These are phyloP conservation scores for Araneus ventricosus DNA, from an alignment of 1,140 invertebrate species.

Conservation along the genomic window DNA sequence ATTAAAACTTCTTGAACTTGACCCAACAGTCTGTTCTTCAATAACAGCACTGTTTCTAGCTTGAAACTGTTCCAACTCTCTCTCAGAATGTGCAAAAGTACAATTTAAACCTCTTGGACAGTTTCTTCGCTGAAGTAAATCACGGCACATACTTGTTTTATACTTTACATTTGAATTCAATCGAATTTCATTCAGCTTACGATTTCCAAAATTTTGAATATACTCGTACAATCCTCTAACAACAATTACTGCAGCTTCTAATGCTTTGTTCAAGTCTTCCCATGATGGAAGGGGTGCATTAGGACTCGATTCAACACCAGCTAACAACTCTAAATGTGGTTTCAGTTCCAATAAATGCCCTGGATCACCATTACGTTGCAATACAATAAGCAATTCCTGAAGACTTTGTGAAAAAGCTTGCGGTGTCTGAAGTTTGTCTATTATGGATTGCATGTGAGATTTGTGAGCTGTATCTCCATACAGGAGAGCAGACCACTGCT, in stretches of 20 bases:
- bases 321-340: conserved; percentile 90
- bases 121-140: conserved; percentile 87
- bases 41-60: conserved; percentile 69
- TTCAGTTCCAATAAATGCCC: conserved; percentile 85
- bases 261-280: conserved; percentile 84
- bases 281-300: conserved; percentile 85
- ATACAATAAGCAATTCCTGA: conserved; percentile 93
- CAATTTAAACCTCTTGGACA: conserved; percentile 93
- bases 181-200: conserved; percentile 80
- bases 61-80: conserved; percentile 89
- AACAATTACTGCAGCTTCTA: conserved; percentile 90
- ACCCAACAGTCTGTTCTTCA: background rate
- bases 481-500: conserved; percentile 97
- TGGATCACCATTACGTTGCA: conserved; percentile 94
- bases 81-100: conserved; percentile 94
- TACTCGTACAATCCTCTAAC: conserved; percentile 92
- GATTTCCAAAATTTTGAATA: conserved; percentile 84
- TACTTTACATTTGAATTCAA: conserved; percentile 88
- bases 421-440: conserved; percentile 92
- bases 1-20: conserved; percentile 26
- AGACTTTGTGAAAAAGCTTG: conserved; percentile 92
- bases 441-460: conserved; percentile 99
- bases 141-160: conserved; percentile 95
- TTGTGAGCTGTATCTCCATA: conserved; percentile 98
- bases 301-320: conserved; percentile 89